Conservation (phyloP, 2,888 invertebrate species). For the Esperia sulphurella region DNA sequence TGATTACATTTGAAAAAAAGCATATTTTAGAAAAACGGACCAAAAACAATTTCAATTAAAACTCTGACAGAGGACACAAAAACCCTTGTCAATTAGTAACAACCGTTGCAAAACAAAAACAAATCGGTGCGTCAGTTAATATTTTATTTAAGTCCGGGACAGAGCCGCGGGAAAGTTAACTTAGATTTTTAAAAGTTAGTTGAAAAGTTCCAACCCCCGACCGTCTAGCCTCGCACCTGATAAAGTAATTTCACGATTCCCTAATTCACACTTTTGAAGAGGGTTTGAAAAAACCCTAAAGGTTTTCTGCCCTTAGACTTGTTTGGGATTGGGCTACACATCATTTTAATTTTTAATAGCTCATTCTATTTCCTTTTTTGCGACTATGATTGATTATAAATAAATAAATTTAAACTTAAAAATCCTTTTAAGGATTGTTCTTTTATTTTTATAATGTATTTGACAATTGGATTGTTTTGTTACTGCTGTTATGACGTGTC, state of each 20-base stretch:
- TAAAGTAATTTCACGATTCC: conserved; percentile 74
- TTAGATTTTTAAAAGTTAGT: conserved; percentile 76
- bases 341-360: conserved; percentile 51
- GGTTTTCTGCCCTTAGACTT: conserved; percentile 46
- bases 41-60: conserved; percentile 41
- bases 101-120: conserved; percentile 49
- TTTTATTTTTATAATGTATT: too few relatives aligned
- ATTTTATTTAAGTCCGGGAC: conserved; percentile 60
- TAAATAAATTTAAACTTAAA: too few relatives aligned
- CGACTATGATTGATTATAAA: too few relatives aligned
- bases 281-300: conserved; percentile 66
- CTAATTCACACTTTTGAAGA: conserved; percentile 73
- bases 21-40: conserved; percentile 6
- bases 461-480: too few relatives aligned
- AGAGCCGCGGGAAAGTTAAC: conserved; percentile 61
- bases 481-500: too few relatives aligned
- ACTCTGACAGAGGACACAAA: conserved; percentile 40
- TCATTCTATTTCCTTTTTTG: not conserved
- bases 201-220: conserved; percentile 56
- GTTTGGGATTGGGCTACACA: conserved; percentile 55
- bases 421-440: too few relatives aligned
- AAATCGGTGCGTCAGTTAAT: conserved; percentile 55
- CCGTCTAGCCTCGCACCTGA: conserved; percentile 64
- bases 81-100: conserved; percentile 68
- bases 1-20: not conserved